Conservation (phyloP, 1,140 invertebrate genomes). For the Diuraphis noxia region DNA sequence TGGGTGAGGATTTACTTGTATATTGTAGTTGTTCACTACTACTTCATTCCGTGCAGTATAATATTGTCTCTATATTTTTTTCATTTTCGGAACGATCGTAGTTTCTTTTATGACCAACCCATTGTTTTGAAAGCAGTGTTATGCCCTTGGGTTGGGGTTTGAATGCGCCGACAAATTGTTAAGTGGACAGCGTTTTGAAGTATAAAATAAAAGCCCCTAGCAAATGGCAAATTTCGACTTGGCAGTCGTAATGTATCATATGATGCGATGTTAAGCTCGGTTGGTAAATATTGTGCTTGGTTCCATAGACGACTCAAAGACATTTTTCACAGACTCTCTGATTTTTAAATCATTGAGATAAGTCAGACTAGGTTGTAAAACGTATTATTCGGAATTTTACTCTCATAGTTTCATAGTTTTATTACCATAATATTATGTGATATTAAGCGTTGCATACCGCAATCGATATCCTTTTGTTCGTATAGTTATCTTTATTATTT, state of each 20-base stretch:
- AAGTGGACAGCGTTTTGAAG: background rate
- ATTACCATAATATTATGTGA: background rate
- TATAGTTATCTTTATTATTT: background rate
- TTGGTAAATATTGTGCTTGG: too few species aligned
- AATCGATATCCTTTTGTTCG: background rate
- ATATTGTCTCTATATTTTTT: background rate
- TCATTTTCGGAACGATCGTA: background rate
- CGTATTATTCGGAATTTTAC: background rate
- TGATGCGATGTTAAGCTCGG: background rate
- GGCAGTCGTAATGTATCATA: background rate
- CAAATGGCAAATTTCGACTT: background rate
- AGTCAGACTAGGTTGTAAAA: background rate
- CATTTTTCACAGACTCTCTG: background rate
- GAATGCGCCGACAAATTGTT: background rate
- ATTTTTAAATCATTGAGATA: background rate
- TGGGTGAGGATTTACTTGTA: background rate
- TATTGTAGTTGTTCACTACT: background rate
- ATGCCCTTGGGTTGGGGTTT: background rate
- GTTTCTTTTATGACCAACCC: background rate
- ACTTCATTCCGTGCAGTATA: background rate
- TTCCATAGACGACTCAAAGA: background rate
- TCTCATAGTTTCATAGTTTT: too few species aligned
- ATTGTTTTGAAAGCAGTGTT: background rate
- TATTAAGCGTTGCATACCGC: background rate
- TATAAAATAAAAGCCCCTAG: background rate